phyloP scores from a whole-genome alignment of 2,113 vertebrate species.

The Protobothrops flavoviridis region DNA sequence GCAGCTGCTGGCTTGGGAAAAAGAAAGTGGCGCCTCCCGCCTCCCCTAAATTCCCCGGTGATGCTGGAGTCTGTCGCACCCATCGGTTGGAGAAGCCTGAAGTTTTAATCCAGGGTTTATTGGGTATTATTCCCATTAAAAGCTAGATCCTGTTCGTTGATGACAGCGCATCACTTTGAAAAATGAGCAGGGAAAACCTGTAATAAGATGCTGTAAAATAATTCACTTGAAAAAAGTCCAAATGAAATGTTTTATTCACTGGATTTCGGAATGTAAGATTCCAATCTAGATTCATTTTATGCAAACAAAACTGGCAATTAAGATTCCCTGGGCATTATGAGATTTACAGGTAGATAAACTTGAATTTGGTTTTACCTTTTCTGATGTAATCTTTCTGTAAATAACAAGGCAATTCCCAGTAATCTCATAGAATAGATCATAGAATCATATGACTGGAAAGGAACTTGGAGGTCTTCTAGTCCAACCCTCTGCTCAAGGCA shows the following conservation, averaged over 20 bases:
- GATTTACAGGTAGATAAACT: neutral
- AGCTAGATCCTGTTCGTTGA: neutral
- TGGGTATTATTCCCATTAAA: neutral
- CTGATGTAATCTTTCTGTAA: neutral
- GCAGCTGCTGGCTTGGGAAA: neutral
- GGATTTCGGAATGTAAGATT: neutral
- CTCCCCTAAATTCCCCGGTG: neutral
- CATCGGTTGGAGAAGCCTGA: neutral
- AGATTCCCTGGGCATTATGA: neutral
- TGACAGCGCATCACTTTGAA: neutral
- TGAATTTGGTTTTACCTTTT: neutral
- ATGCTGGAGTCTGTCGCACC: neutral
- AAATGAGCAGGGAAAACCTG: neutral
- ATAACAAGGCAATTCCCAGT: neutral
- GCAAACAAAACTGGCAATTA: neutral
- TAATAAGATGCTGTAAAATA: neutral
- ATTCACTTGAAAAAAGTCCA: neutral
- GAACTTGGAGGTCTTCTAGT: neutral
- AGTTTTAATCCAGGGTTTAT: neutral
- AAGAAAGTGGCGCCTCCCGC: too few species aligned
- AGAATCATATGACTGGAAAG: neutral
- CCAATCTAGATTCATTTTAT: neutral
- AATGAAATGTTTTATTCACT: neutral
- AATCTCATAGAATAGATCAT: neutral
- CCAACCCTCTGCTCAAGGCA: neutral